These are phyloP conservation scores for Darevskia nairensis DNA, from an alignment of 2,797 vertebrate genomes.

Conservation along the genomic window DNA sequence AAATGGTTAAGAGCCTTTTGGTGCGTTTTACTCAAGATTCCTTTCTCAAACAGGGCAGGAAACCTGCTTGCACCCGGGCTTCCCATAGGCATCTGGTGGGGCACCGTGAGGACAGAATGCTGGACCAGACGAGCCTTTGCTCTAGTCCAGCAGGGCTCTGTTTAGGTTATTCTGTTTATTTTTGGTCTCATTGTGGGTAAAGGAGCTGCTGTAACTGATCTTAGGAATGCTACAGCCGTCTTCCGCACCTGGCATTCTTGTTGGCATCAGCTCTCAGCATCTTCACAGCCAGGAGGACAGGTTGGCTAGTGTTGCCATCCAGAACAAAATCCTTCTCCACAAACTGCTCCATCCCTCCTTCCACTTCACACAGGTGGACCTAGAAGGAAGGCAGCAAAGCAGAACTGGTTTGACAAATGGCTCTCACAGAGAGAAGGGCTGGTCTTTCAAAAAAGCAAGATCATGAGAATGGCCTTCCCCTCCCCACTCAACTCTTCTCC, in stretches of 20 bases:
- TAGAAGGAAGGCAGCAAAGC: constrained; percentile 64
- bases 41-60: no score
- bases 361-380: constrained; percentile 98
- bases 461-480: no score
- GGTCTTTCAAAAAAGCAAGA: neutral
- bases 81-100: no score
- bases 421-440: neutral
- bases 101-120: no score
- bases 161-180: no score
- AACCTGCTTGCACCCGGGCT: no score
- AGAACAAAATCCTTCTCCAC: constrained; percentile 89
- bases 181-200: neutral
- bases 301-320: constrained; percentile 80
- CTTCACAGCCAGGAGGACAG: constrained; percentile 95
- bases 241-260: constrained; percentile 93
- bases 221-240: neutral
- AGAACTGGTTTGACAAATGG: constrained; percentile 1
- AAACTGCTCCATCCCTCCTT: constrained; percentile 92
- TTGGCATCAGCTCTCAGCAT: constrained; percentile 97
- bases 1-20: neutral
- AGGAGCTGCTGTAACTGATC: neutral
- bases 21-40: neutral
- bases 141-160: no score
- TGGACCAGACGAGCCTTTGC: no score
- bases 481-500: neutral